A percentile compares a stretch with the other conserved stretches of the same genome.
phyloP scores from a whole-genome alignment of 2,797 vertebrate species.

The Bradypodion ventrale region DNA sequence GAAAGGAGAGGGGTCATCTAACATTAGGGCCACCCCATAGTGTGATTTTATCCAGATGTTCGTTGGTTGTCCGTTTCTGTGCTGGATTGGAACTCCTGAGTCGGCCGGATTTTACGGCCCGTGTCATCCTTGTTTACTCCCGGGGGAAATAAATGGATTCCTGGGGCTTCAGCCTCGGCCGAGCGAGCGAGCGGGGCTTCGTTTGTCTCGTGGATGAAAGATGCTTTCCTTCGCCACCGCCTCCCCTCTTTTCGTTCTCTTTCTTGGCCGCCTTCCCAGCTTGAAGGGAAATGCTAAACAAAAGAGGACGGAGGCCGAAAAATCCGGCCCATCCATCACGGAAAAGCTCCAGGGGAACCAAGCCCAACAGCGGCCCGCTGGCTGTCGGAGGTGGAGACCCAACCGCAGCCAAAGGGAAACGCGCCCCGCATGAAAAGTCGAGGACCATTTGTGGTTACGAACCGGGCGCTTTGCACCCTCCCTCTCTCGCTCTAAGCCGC shows the following conservation, averaged over 20 bases:
- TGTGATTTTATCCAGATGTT: neutral
- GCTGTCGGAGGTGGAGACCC: no score
- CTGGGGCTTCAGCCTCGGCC: neutral
- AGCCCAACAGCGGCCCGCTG: no score
- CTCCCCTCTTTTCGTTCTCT: neutral
- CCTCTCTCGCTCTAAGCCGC: neutral
- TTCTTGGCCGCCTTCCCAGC: neutral
- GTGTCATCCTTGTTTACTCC: neutral
- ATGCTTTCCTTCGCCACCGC: no score
- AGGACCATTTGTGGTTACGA: neutral
- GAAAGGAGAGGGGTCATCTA: no score
- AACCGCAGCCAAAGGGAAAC: neutral
- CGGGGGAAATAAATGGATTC: neutral
- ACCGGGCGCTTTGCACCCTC: neutral
- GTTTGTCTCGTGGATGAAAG: neutral
- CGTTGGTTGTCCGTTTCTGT: no score
- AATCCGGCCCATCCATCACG: neutral
- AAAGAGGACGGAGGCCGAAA: neutral
- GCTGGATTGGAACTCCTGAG: no score
- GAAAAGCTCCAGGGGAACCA: neutral
- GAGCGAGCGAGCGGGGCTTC: neutral
- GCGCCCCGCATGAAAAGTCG: neutral
- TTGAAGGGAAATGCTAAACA: neutral
- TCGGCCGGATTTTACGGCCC: no score
- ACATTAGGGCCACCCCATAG: no score